Percentiles rank a stretch among this genome's conserved stretches.
Conservation (phyloP, 2,113 vertebrate species). For the human (Homo sapiens) region GRCh38 chr7:46609501-46610000, state of each 20-base stretch:
- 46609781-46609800: not conserved
- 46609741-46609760: too few species aligned
- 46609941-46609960: not conserved
- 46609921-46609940: not conserved
- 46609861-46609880: too few species aligned
- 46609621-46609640: not conserved
- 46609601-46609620: not conserved
- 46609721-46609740: not conserved
- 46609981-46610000: not conserved
- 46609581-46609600: not conserved
- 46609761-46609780: not conserved
- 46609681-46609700: not conserved
- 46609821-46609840: too few species aligned
- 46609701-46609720: not conserved
- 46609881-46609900: not conserved
- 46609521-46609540: not conserved
- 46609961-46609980: not conserved
- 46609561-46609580: not conserved
- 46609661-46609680: not conserved
- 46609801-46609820: not conserved
- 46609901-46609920: accelerated
- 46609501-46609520: not conserved
- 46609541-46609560: not conserved
- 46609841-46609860: not conserved
- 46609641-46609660: not conserved